Conservation (phyloP, 2,888 invertebrate species). For the Lycaena phlaeas region DNA sequence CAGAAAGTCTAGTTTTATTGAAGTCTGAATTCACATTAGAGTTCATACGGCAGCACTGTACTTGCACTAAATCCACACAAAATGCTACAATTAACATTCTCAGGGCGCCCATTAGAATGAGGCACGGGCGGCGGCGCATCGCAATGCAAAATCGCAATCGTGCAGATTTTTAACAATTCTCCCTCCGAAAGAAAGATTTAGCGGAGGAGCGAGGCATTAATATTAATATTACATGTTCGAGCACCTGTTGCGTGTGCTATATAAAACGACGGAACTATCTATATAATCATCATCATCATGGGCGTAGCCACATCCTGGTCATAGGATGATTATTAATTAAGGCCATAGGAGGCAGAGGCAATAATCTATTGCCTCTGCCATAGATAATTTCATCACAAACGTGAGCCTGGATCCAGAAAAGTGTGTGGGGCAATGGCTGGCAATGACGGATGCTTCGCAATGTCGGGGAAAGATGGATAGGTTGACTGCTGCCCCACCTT, state of each 20-base stretch:
- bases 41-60: not conserved
- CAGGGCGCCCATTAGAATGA: constrained; percentile 14
- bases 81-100: constrained; percentile 13
- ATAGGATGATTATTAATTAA: too few relatives aligned
- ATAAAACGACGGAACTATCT: not conserved
- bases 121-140: constrained; percentile 14
- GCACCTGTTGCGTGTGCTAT: not conserved
- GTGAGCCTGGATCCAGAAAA: too few relatives aligned
- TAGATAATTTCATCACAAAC: too few relatives aligned
- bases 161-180: constrained; percentile 6
- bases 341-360: too few relatives aligned
- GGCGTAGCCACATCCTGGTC: too few relatives aligned
- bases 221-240: not conserved
- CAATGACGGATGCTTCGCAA: too few relatives aligned
- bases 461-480: too few relatives aligned
- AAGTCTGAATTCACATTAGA: not conserved
- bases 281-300: too few relatives aligned
- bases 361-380: too few relatives aligned
- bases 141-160: constrained; percentile 13
- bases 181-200: not conserved
- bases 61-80: constrained; percentile 3
- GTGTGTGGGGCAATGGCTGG: too few relatives aligned
- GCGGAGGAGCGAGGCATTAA: not conserved
- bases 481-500: too few relatives aligned
- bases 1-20: too few relatives aligned